Evolutionary conservation across 2,113 vertebrate genomes (phyloP), one percentile per base, ranked within the genome.

Genomic region (Loxodonta africana): DNA sequence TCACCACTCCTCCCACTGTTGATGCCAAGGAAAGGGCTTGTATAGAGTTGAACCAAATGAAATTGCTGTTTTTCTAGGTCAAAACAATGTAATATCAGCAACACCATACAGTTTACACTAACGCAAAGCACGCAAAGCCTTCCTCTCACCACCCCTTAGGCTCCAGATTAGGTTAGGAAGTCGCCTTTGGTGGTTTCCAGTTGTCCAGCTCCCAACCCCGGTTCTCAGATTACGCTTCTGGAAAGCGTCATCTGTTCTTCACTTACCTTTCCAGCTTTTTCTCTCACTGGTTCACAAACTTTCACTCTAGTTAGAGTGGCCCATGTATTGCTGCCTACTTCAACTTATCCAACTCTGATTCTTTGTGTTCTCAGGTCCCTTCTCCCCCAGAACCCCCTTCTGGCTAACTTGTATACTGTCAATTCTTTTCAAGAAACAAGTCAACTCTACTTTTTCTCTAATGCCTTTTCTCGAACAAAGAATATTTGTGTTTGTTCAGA

Each of bases 101-200:
- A 74, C 6, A 18, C 7, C 28, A 1, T 46, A 1, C 14, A 74
- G 51, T 25, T 73, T 53, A 15, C 21, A n/a, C 60, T 51, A 33
- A 78, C 8, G 30, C 28, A 6, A 26, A 30, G 4, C 2, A 1
- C 11, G 0, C 0, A 28, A n/a, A n/a, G n/a, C 14, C 30, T 41
- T 81, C 60, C 41, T 78, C 77, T 3, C 37, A 20, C 23, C 23
- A 2, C n/a, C 18, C 15, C 28, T 65, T 1, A 11, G 33, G n/a
- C 30, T 83, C 17, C 15, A 18, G 63, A 11, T 18, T 51, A 30
- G 17, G 41, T 53, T 21, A 11, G 2, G 21, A 44, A n/a, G 15
- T 5, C 23, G 15, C 20, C 41, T 60, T 1, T 44, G 73, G 6
- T 8, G 41, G 14, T 28, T 14, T 90, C 33, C 1, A 8, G 11